Evolutionary conservation across 2,888 invertebrate species (phyloP), one percentile per base, ranked within the genome.

Genomic region (Candidula unifasciata): DNA sequence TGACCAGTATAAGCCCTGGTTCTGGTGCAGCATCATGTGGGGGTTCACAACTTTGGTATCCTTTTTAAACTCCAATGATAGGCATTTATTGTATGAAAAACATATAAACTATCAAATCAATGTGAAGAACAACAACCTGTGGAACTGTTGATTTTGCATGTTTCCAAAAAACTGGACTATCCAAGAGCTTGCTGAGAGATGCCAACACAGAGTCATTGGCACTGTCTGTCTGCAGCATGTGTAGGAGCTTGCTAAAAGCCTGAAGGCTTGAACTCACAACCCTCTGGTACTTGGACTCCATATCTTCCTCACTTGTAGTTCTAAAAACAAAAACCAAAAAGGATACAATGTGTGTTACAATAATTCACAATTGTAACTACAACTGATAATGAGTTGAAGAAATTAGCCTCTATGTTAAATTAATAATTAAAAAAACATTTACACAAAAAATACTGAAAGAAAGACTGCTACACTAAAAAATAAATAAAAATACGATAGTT

Each of bases 241-340:
- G 94, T 64, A 96, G 91, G 89, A 96, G 96, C 83, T 95, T 94
- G 21, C 95, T 95, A 89, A 96, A 95, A 1, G 95, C 96, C 89
- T 96, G 95, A 44, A 97, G 94, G 89, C 96, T 96, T 87, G 96
- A 94, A 85, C 95, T 94, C 74, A 96, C 90, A 69, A 96, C 94
- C 86, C 96, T 94, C 89, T 96, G 95, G 92, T 96, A 96, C 91
- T 96, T 96, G 21, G 95, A 95, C 90, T 96, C 96, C 88, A 95
- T 95, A 90, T 96, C 96, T 90, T 96, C 96, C 6, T 95, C 91
- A 10, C 95, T 94, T 24, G 95, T 94, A 77, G 94, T 94, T 90
- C 95, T 95, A 87, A 79, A 91, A 88, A 88, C 77, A 87, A 80
- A 83, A 3, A 71, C 8, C 24, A 64, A 37, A 21, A 13, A 0